Base-by-base conservation (phyloP, 2,113 vertebrate genomes). In the Ctenomys sociabilis region DNA sequence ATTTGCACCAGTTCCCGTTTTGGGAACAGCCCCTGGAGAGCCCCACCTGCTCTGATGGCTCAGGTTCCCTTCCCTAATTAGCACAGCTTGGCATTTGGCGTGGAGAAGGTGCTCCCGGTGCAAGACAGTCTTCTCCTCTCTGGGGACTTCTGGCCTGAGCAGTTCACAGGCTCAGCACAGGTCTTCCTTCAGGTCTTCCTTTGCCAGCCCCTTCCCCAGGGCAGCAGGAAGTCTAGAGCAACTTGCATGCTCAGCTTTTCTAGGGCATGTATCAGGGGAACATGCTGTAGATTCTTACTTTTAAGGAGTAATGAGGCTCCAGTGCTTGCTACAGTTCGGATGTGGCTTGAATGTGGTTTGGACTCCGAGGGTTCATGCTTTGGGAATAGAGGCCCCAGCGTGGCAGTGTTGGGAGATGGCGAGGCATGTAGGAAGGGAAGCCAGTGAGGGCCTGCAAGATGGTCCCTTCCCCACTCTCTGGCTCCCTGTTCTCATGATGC, bases 1-100 rank as follows among this genome's bases (percentile, higher is more conserved):
- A 63, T 97, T 86, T 97, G 84, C 66, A 88, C 54, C 26, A 59
- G 21, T 75, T 90, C 63, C 72, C 86, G 43, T 75, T 88, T 83
- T 68, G 72, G 59, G 89, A 88, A 91, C 7, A 75, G 80, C 40
- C 66, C 72, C 72, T 66, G 85, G 81, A 59, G 94, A 68, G 85
- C 21, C 37, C 32, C 30, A 72, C 85, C 59, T 77, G 85, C 22
- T 89, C 88, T 40, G 37, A 89, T 1, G 28, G 85, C 80, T 57
- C 54, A 17, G 10, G 30, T 19, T 63, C 66, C 66, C 21, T 59
- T 91, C 61, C n/a, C 77, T 70, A 52, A 77, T 78, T 40, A 88
- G 52, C 77, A 75, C 78, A 73, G 70, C 12, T 35, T n/a, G 66
- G 32, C 35, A 13, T 0, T 35, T n/a, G 66, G 32, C 35, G 12